Evolutionary conservation across 2,888 invertebrate genomes (phyloP), one percentile per base, ranked within the genome.

Genomic region (Phymatocera aterrima): DNA sequence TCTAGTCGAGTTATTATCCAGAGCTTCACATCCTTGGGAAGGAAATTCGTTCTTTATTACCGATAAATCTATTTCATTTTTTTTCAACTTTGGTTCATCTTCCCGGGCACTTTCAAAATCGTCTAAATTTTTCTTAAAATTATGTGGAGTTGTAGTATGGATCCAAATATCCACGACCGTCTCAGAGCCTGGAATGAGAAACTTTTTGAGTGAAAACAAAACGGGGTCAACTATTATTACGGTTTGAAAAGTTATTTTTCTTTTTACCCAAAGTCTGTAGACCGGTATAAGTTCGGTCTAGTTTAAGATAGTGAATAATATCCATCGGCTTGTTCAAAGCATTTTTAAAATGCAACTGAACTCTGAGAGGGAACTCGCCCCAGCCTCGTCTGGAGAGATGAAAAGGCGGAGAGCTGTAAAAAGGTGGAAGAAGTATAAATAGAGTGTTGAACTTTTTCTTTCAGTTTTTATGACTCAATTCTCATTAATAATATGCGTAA

Each of bases 321-420:
- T 95, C 94, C 37, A 96, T 94, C 0, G 97, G 96, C 80, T 96
- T 95, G 89, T 97, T 96, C 18, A 94, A 90, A 6, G 92, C 89
- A 78, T 95, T 94, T 51, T 93, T 91, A 88, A 98, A 98, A 90
- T 95, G 95, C 1, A 98, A 91, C 88, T 96, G 96, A 2, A 97
- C 93, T 74, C 95, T 91, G 4, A 97, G 93, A 0, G 96, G 96
- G 91, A 98, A 98, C 91, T 98, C 97, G 12, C 98, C 98, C 98
- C 98, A 98, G 21, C 98, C 98, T 79, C 96, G 93, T 48, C 97
- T 92, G 0, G 95, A 94, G 78, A 98, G 89, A 91, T 97, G 96
- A 92, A 96, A 98, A 0, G 97, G 98, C 0, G 95, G 93, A 46
- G 94, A 92, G 79, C 95, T 96, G 90, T 37, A 91, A 90, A 77